Evolutionary conservation across 2,888 invertebrate species (phyloP), one percentile per base, ranked within the genome.

Genomic region (Nesidiocoris tenuis): DNA sequence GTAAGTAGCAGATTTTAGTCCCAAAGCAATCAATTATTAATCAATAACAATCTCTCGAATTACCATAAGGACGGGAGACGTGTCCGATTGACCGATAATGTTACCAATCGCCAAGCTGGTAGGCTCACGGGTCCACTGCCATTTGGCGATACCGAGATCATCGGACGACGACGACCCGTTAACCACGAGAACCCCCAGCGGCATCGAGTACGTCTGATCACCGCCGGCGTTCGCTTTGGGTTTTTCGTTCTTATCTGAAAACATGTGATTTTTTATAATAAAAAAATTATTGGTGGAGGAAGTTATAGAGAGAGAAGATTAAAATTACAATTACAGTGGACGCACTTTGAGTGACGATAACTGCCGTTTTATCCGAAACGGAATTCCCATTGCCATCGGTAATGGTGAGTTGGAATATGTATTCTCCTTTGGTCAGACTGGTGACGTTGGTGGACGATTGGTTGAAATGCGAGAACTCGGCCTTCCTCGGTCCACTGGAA

Each of bases 161-260:
- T 96, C 96, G 18, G 88, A 89, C 0, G 96, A 96, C 78, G 87
- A 87, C 0, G 92, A 90, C 0, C 96, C 96, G 84, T 96, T 95
- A 74, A 96, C 85, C 66, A 90, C 87, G 7, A 96, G 87, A 18
- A 92, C 90, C 56, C 89, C 88, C 1, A 90, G 84, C 0, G 96
- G 96, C 67, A 94, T 85, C 61, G 89, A 87, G 0, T 95, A 85
- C 17, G 90, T 90, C 82, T 90, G 89, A 84, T 96, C 93, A 0
- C 92, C 94, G 77, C 96, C 96, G 0, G 93, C 96, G 82, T 93
- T 90, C 0, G 96, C 95, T 81, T 91, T 90, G 0, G 96, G 96
- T 2, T 93, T 89, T 77, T 92, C 91, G 85, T 97, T 97, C 25
- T 76, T 78, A 55, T 78, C 76, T 78, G 67, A 16, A 76, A 74